These are phyloP conservation scores for Dendrolimus houi DNA, from an alignment of 2,888 invertebrate genomes.

Conservation along the genomic window DNA sequence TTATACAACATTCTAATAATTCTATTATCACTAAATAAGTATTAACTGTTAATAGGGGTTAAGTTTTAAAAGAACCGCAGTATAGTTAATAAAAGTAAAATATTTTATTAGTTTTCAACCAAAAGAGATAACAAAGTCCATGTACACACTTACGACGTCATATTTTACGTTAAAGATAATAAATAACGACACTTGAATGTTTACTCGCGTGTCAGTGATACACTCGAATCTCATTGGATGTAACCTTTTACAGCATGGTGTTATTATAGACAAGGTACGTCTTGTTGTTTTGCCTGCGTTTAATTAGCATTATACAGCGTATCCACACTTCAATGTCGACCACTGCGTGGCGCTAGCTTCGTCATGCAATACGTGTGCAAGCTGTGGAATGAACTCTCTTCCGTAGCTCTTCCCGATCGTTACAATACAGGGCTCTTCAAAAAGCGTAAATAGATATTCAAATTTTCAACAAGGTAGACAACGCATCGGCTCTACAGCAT, in stretches of 20 bases:
- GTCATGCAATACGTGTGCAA: too few species aligned
- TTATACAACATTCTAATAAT: background rate
- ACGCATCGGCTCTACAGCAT: too few species aligned
- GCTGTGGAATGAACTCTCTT: too few species aligned
- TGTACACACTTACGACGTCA: background rate
- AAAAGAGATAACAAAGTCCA: background rate
- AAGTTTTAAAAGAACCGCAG: background rate
- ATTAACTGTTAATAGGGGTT: background rate
- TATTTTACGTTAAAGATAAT: background rate
- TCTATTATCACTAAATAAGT: too few species aligned
- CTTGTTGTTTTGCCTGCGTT: too few species aligned
- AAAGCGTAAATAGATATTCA: too few species aligned
- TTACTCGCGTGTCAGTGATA: conserved; percentile 17
- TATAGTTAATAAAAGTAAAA: background rate
- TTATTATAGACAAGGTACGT: background rate
- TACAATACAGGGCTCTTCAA: too few species aligned
- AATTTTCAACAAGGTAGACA: too few species aligned
- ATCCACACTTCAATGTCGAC: too few species aligned
- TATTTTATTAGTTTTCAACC: background rate
- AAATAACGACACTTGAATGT: background rate
- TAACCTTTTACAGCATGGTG: background rate
- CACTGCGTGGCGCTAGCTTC: too few species aligned
- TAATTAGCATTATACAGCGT: too few species aligned
- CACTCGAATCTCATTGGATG: background rate
- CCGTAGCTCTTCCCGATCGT: too few species aligned